Percentiles rank a stretch among this genome's conserved stretches.
phyloP scores from a whole-genome alignment of 2,888 invertebrate genomes.

The Drosophila affinis region DNA sequence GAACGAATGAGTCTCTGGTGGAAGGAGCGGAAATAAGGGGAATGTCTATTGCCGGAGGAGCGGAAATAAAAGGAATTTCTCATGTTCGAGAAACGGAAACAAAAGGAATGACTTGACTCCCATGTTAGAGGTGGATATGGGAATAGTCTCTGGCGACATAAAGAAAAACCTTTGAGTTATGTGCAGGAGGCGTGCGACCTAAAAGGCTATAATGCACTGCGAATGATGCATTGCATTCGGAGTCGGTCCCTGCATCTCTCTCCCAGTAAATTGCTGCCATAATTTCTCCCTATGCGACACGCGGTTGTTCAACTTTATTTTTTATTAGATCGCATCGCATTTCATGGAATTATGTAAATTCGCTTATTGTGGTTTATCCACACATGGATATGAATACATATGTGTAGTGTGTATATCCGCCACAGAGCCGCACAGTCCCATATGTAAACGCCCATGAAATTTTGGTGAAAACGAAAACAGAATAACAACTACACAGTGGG shows the following conservation, averaged over 20 bases:
- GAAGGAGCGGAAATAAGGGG: neutral
- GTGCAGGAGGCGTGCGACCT: neutral
- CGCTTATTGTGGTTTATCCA: constrained; percentile 39
- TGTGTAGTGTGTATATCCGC: constrained; percentile 1
- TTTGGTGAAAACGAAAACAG: constrained; percentile 21
- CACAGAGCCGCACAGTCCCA: neutral
- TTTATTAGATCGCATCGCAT: constrained; percentile 31
- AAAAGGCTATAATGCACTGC: constrained; percentile 23
- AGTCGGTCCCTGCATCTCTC: constrained; percentile 10
- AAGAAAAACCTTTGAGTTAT: constrained; percentile 16
- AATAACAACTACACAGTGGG: constrained; percentile 9
- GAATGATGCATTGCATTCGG: constrained; percentile 20
- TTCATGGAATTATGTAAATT: constrained; percentile 47
- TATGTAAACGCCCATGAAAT: constrained; percentile 1
- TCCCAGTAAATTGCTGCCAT: constrained; percentile 23
- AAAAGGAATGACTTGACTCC: constrained; percentile 1
- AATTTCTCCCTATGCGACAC: constrained; percentile 15
- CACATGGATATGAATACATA: neutral
- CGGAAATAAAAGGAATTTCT: neutral
- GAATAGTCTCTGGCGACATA: constrained; percentile 1
- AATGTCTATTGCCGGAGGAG: neutral
- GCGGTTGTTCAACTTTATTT: constrained; percentile 7
- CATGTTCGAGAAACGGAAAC: neutral
- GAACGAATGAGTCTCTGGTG: neutral
- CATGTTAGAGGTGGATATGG: neutral